Evolutionary conservation across 2,888 invertebrate species (phyloP).

Genomic region (Hypselothyrea guttata): DNA sequence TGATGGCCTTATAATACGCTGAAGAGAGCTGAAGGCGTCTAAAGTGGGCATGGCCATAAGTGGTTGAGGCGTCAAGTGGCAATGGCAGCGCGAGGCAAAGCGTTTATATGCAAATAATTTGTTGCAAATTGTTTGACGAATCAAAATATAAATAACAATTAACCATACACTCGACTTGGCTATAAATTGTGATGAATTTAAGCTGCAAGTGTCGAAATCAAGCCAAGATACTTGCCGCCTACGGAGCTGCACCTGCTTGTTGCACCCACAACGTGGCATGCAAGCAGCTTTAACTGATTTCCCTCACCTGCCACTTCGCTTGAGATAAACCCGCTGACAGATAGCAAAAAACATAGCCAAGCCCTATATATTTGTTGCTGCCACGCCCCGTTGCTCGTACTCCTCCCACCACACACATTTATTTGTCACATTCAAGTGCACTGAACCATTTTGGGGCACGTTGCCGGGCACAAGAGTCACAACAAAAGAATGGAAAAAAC

Average conservation of each 20-base stretch:
- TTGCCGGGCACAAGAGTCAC: constrained; percentile 15
- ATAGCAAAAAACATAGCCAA: constrained; percentile 25
- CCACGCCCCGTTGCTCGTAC: background rate
- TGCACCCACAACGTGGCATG: constrained; percentile 27
- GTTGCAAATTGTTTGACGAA: constrained; percentile 3
- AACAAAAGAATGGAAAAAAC: constrained; percentile 39
- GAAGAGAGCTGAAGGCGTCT: constrained; percentile 2
- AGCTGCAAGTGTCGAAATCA: background rate
- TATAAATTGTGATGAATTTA: constrained; percentile 4
- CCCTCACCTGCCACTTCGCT: too few species aligned
- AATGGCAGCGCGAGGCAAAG: constrained; percentile 24
- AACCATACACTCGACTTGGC: background rate
- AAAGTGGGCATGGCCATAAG: constrained; percentile 26
- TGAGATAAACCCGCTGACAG: too few species aligned
- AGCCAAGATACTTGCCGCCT: constrained; percentile 6
- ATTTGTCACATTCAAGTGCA: constrained; percentile 66
- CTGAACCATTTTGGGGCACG: constrained; percentile 75
- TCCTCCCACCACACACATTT: background rate
- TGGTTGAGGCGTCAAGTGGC: constrained; percentile 59
- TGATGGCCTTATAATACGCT: constrained; percentile 24
- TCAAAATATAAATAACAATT: background rate
- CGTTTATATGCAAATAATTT: constrained; percentile 40
- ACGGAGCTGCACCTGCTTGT: constrained; percentile 25
- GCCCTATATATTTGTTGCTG: constrained; percentile 28
- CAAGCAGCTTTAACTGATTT: too few species aligned